Evolutionary conservation across 2,113 vertebrate genomes (phyloP).

Genomic region (Oriolus oriolus): DNA sequence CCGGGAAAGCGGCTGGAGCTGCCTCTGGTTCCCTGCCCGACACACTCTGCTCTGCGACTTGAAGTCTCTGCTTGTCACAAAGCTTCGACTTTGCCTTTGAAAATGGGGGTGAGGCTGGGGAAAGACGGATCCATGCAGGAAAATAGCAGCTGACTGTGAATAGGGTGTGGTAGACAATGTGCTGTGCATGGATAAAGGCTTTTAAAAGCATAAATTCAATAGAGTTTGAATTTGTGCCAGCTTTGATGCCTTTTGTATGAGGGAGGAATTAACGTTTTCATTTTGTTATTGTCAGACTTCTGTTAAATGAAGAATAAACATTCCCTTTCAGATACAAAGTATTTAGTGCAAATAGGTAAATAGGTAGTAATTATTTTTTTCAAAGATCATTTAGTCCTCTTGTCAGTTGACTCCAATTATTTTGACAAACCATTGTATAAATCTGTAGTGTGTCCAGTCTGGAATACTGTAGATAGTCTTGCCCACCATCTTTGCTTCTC

Average conservation of each 20-base stretch:
- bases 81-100: neutral
- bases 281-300: neutral
- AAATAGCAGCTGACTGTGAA: neutral
- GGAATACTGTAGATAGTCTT: neutral
- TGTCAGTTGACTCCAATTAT: neutral
- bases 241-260: neutral
- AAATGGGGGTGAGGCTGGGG: neutral
- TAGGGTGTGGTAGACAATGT: neutral
- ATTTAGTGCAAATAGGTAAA: neutral
- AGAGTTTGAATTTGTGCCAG: neutral
- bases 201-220: neutral
- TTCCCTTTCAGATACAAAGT: neutral
- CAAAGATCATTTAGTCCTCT: neutral
- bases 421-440: neutral
- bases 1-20: neutral
- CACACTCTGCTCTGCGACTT: fast-evolving
- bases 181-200: neutral
- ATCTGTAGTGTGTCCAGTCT: neutral
- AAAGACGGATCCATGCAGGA: neutral
- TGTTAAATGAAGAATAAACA: neutral
- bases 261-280: neutral
- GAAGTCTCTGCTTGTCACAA: neutral
- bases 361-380: neutral
- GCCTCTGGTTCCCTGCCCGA: neutral
- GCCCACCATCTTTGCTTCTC: neutral